Evolutionary conservation across 2,797 vertebrate species (phyloP), one percentile per base, ranked within the genome.

Genomic region (Amphiprion clarkii): DNA sequence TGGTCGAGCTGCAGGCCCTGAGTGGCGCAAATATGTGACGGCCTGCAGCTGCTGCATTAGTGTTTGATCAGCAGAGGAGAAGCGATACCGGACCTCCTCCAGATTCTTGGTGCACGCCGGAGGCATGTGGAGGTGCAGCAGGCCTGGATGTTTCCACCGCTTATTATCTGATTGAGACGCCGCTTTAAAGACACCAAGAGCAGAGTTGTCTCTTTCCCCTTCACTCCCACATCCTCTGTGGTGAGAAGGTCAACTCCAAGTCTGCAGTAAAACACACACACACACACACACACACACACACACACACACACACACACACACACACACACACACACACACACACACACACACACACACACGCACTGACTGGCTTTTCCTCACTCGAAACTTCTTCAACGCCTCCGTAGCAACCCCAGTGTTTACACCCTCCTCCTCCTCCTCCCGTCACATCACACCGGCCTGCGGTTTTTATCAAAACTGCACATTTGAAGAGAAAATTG

Each of bases 181-280:
- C 79, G 67, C 67, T 69, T 59, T 65, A 48, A 42, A 29, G 60
- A 83, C 81, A 84, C 77, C 84, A 90, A 86, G 84, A 86, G 80
- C 62, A 55, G 78, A 81, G 78, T 80, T 88, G 89, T 94, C 89
- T 91, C 74, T 84, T 46, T 88, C 83, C 68, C 76, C 69, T 71
- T 86, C 74, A 74, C 75, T 89, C 89, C 94, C 94, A 94, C 94
- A 94, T 95, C 93, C 93, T 93, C 88, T 94, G 91, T 83, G 93
- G 93, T 90, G 55, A 85, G 74, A 89, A 63, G 87, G 89, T 91
- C 88, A 36, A 88, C 74, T 91, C 79, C 86, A 79, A 90, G 87
- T 90, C 83, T 87, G 76, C 74, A 36, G 33, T 76, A n/a, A 84
- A 77, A 87, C 67, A 58, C 79, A 81, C 69, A 74, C 63, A 58